Conservation (phyloP, 2,113 vertebrate species). For the Apaloderma vittatum region DNA sequence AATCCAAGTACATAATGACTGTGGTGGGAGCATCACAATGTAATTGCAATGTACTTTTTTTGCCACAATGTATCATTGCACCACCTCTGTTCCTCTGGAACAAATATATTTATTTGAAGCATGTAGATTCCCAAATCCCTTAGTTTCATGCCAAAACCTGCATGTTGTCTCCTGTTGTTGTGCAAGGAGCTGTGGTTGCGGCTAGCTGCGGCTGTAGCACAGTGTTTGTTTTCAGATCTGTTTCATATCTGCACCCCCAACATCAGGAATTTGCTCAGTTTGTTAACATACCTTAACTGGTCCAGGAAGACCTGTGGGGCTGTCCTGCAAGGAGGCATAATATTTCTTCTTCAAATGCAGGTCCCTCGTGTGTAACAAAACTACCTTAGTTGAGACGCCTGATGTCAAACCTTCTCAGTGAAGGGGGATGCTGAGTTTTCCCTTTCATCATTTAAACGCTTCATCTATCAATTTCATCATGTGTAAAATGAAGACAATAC, state of each 20-base stretch:
- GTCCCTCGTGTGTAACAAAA: neutral
- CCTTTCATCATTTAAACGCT: neutral
- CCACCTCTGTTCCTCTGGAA: constrained; percentile 14
- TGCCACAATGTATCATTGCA: neutral
- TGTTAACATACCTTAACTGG: neutral
- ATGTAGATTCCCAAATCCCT: neutral
- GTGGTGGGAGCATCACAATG: neutral
- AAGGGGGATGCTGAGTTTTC: neutral
- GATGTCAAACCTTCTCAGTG: neutral
- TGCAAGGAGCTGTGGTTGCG: neutral
- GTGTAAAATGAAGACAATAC: neutral
- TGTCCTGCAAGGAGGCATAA: neutral
- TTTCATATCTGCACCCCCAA: neutral
- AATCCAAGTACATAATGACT: constrained; percentile 11
- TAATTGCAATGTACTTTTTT: constrained; percentile 36
- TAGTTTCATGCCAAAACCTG: neutral
- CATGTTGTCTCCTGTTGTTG: fast-evolving
- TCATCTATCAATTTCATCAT: neutral
- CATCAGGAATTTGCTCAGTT: neutral
- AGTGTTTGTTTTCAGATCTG: fast-evolving
- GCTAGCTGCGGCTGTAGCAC: neutral
- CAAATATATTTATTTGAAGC: neutral
- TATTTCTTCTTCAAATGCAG: neutral
- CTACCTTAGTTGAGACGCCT: neutral
- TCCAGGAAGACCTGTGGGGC: neutral